Evolutionary conservation across 2,888 invertebrate genomes (phyloP), one percentile per base, ranked within the genome.

Genomic region (Scaptomyza reducta): DNA sequence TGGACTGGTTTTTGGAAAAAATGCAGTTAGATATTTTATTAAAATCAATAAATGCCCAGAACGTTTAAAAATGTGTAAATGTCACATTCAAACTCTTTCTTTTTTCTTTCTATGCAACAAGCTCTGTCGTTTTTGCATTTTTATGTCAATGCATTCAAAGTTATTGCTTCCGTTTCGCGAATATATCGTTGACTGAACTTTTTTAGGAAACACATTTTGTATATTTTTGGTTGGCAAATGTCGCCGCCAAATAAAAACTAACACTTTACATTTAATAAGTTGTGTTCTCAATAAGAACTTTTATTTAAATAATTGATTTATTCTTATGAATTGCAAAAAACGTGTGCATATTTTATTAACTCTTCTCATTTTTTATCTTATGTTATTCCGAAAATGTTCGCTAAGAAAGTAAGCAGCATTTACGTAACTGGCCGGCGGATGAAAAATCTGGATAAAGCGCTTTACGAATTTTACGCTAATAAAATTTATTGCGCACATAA

Each of bases 381-480:
- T n/a, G n/a, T n/a, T n/a, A 42, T 22, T 22, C 22, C 22, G 22
- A 54, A 31, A 59, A 53, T 29, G 59, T 67, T 42, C 14, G 45
- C 42, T 6, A 18, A 22, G 22, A 38, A 61, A 56, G 62, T 51
- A 61, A 71, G 58, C 33, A 54, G 50, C 46, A 59, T 54, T 29
- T 50, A 65, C 44, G 13, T 41, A 54, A 54, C 57, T 76, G 77
- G 62, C 80, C 74, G 27, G 14, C 49, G 63, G 60, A 60, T 25
- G 60, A 63, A 78, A 70, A 75, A 68, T 49, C 74, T 63, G 40
- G 31, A 51, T 71, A 46, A 70, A 78, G 50, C 60, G 69, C 55
- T 72, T 76, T 67, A 68, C 58, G 70, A 77, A 79, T 79, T 76
- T 74, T 68, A 69, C 79, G 82, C 77, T 79, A 85, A 87, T 81